Conservation (phyloP, 2,888 invertebrate species). For the Oscheius onirici region DNA sequence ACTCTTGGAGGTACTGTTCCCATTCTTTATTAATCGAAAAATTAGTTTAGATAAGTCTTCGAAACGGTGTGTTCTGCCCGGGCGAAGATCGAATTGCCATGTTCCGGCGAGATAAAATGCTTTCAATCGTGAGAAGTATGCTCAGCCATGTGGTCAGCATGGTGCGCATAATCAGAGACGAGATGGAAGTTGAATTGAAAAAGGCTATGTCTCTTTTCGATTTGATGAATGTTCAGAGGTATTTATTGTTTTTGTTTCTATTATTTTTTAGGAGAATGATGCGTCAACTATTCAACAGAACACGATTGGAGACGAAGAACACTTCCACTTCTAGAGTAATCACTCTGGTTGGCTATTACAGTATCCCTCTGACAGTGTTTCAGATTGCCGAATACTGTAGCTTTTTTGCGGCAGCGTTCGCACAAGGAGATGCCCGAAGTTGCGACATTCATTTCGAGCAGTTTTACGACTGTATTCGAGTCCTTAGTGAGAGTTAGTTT, state of each 20-base stretch:
- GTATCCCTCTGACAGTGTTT: not conserved
- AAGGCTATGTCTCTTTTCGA: constrained; percentile 18
- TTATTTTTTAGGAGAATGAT: not conserved
- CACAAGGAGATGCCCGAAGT: not conserved
- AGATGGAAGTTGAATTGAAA: not conserved
- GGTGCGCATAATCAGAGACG: not conserved
- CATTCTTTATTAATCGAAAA: not conserved
- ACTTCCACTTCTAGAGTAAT: constrained; percentile 11
- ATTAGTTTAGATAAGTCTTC: constrained; percentile 11
- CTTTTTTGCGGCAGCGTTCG: constrained; percentile 17
- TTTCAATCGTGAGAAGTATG: constrained; percentile 3
- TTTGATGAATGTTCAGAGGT: constrained; percentile 17
- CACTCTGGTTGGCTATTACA: not conserved
- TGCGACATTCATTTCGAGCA: constrained; percentile 13
- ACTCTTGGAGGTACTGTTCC: not conserved
- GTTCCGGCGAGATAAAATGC: constrained; percentile 10
- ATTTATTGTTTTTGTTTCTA: no score
- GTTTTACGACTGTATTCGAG: constrained; percentile 14
- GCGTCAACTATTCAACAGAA: constrained; percentile 1
- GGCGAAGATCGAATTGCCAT: constrained; percentile 24
- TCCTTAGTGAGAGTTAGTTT: constrained; percentile 6
- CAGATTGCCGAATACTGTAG: constrained; percentile 15
- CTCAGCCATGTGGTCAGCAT: constrained; percentile 11
- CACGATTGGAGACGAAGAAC: constrained; percentile 11
- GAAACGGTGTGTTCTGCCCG: not conserved